Percentiles rank a stretch among this genome's conserved stretches.
Evolutionary conservation across 2,113 vertebrate species (phyloP).

Genomic region (Dascyllus trimaculatus): DNA sequence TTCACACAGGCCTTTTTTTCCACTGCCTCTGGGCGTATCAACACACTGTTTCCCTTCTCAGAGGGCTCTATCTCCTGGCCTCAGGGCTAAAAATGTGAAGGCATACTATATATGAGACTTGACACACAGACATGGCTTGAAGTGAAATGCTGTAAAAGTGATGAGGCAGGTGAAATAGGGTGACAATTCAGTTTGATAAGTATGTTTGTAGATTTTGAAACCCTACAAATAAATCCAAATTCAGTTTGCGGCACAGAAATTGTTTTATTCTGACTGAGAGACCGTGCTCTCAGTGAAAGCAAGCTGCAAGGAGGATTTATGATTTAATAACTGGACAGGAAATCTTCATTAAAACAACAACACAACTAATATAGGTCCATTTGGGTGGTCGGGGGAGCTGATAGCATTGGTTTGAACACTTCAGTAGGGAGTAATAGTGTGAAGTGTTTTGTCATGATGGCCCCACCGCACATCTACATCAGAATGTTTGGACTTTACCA

Average conservation of each 20-base stretch:
- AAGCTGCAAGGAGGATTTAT: not conserved
- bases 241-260: too few species aligned
- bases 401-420: not conserved
- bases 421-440: not conserved
- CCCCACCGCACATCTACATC: not conserved
- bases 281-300: not conserved
- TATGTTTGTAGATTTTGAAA: too few species aligned
- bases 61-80: conserved; percentile 68
- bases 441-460: conserved; percentile 19
- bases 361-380: not conserved
- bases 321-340: not conserved
- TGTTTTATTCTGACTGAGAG: not conserved
- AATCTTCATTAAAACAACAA: not conserved
- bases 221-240: too few species aligned
- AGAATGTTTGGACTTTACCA: conserved; percentile 23
- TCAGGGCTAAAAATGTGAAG: conserved; percentile 51
- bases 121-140: conserved; percentile 4
- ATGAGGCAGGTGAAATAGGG: too few species aligned
- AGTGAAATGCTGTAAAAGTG: not conserved
- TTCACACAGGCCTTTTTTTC: conserved; percentile 85
- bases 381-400: not conserved
- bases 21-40: conserved; percentile 82
- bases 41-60: conserved; percentile 84
- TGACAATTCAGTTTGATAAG: too few species aligned
- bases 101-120: conserved; percentile 17